These are phyloP conservation scores for Sarcophilus harrisii DNA, from an alignment of 2,797 vertebrate species.

Conservation along the genomic window DNA sequence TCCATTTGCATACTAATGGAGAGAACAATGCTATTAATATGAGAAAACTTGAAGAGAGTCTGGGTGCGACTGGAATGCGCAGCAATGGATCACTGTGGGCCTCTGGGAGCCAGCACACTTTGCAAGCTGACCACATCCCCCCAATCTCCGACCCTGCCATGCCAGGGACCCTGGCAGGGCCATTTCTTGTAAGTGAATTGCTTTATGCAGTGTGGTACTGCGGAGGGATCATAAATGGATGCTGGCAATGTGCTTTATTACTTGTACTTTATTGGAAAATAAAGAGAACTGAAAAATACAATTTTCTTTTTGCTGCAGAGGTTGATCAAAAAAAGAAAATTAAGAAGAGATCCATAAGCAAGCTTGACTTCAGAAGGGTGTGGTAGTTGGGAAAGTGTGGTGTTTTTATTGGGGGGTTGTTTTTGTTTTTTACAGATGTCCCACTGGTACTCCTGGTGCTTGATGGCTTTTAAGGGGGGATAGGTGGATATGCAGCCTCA, in stretches of 20 bases:
- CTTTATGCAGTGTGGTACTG: conserved; percentile 59
- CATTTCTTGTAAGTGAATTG: conserved; percentile 67
- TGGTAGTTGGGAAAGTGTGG: background rate
- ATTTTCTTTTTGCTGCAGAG: background rate
- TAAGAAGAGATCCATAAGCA: background rate
- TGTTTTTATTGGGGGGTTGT: background rate
- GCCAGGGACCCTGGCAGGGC: conserved; percentile 46
- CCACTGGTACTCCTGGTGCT: background rate
- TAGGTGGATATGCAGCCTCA: background rate
- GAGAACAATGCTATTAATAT: conserved; percentile 73
- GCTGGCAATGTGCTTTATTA: conserved; percentile 50
- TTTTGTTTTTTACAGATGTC: background rate
- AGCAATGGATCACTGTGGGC: conserved; percentile 29
- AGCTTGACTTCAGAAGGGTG: background rate
- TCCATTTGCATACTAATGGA: conserved; percentile 78
- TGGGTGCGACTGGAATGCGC: conserved; percentile 53
- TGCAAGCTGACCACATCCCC: conserved; percentile 35
- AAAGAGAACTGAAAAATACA: conserved; percentile 40
- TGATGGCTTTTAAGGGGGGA: background rate
- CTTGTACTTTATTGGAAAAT: conserved; percentile 23
- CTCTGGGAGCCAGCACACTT: conserved; percentile 52
- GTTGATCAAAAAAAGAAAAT: conserved; percentile 33
- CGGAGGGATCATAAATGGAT: conserved; percentile 63
- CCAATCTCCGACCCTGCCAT: background rate
- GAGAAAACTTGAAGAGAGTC: conserved; percentile 56